These are phyloP conservation scores for Brachyopa scutellaris DNA, from an alignment of 2,888 invertebrate species.

Conservation along the genomic window DNA sequence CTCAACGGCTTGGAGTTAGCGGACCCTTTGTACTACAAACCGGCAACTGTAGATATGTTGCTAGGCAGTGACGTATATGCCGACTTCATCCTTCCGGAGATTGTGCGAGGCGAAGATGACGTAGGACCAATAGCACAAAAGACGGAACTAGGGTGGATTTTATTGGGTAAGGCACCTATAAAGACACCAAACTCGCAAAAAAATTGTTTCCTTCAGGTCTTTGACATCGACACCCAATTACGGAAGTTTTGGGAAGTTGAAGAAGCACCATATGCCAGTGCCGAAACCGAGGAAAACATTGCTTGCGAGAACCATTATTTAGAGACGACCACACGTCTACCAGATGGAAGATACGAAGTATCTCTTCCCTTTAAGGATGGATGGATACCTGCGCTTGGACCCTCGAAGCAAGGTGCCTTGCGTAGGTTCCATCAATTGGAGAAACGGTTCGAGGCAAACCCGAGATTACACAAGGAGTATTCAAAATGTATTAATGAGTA, in stretches of 20 bases:
- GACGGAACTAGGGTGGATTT: slow-evolving; percentile 6
- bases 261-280: background rate
- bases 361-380: no score
- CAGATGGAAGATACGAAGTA: background rate
- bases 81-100: slow-evolving; percentile 3
- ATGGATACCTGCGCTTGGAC: no score
- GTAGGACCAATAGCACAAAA: slow-evolving; percentile 12
- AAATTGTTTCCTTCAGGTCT: background rate
- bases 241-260: slow-evolving; percentile 2
- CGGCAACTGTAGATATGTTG: background rate
- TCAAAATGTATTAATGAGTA: background rate
- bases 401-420: no score
- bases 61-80: slow-evolving; percentile 20
- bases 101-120: background rate
- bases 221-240: slow-evolving; percentile 3
- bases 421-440: no score
- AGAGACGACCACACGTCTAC: background rate
- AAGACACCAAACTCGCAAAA: background rate
- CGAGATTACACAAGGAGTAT: background rate
- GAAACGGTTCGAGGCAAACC: background rate
- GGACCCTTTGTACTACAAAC: background rate
- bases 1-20: no score
- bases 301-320: background rate
- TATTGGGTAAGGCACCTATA: slow-evolving; percentile 1
- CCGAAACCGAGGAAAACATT: background rate